Evolutionary conservation across 1,140 invertebrate species (phyloP).

Genomic region (Drosophila teissieri): DNA sequence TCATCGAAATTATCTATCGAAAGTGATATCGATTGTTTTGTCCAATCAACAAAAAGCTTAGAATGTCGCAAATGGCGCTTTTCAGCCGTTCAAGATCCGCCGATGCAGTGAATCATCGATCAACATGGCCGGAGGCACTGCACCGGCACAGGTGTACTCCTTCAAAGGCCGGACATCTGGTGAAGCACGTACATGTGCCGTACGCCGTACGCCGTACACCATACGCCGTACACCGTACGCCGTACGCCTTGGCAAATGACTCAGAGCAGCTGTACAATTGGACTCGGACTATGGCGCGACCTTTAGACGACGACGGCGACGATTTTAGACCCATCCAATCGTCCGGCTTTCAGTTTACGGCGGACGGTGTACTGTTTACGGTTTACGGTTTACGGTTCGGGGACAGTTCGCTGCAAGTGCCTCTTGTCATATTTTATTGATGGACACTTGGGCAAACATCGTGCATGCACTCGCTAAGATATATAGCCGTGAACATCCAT

Average conservation of each 20-base stretch:
- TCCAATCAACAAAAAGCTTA: no score
- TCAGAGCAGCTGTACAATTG: slow-evolving; percentile 42
- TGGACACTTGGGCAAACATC: slow-evolving; percentile 52
- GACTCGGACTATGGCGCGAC: slow-evolving; percentile 26
- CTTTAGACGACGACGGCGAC: slow-evolving; percentile 25
- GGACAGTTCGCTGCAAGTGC: slow-evolving; percentile 41
- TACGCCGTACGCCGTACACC: background rate
- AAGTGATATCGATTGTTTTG: no score
- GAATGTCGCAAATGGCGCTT: no score
- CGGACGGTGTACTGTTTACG: background rate
- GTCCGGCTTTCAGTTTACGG: background rate
- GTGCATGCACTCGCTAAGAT: slow-evolving; percentile 38
- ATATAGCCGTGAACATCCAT: slow-evolving; percentile 23
- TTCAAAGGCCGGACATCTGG: slow-evolving; percentile 38
- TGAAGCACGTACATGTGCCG: background rate
- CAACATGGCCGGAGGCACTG: slow-evolving; percentile 1
- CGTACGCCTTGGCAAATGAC: slow-evolving; percentile 38
- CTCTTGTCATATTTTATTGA: slow-evolving; percentile 68
- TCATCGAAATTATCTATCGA: no score
- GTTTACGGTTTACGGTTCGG: slow-evolving; percentile 26
- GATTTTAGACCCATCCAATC: slow-evolving; percentile 19
- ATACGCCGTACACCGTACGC: background rate
- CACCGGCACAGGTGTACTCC: slow-evolving; percentile 26
- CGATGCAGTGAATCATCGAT: slow-evolving; percentile 5
- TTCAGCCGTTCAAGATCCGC: background rate